Conservation (phyloP, 2,113 vertebrate genomes). For the Siniperca chuatsi region DNA sequence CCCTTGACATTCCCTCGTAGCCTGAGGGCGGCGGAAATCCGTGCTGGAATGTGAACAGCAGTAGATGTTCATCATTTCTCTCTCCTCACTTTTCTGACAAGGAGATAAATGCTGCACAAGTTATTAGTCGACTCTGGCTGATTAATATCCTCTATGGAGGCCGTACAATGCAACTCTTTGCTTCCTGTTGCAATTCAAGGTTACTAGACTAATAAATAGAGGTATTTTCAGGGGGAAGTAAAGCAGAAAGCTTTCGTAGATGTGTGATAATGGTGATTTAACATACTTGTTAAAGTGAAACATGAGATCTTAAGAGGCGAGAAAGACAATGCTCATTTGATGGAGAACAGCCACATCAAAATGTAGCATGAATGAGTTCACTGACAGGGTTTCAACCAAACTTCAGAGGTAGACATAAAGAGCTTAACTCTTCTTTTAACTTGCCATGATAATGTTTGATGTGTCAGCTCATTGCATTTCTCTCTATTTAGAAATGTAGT, state of each 20-base stretch:
- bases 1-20: conserved; percentile 47
- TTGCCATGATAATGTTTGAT: conserved; percentile 59
- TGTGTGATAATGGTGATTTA: conserved; percentile 43
- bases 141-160: conserved; percentile 59
- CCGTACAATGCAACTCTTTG: conserved; percentile 49
- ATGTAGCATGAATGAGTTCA: conserved; percentile 49
- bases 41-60: conserved; percentile 49
- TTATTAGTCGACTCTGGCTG: conserved; percentile 69
- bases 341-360: conserved; percentile 39
- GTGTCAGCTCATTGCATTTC: conserved; percentile 65
- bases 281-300: conserved; percentile 13
- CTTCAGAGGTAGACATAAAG: conserved; percentile 54
- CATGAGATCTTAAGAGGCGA: background rate
- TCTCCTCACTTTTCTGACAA: conserved; percentile 60
- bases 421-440: conserved; percentile 69
- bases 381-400: conserved; percentile 51
- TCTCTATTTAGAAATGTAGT: conserved; percentile 70
- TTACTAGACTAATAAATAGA: conserved; percentile 52
- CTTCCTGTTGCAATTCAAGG: conserved; percentile 53
- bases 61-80: conserved; percentile 59
- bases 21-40: conserved; percentile 57
- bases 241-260: conserved; percentile 26
- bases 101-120: conserved; percentile 62
- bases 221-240: conserved; percentile 6
- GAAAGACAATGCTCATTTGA: conserved; percentile 36